Evolutionary conservation across 2,888 invertebrate species (phyloP), one percentile per base, ranked within the genome.

Genomic region (Hartigia nigra): DNA sequence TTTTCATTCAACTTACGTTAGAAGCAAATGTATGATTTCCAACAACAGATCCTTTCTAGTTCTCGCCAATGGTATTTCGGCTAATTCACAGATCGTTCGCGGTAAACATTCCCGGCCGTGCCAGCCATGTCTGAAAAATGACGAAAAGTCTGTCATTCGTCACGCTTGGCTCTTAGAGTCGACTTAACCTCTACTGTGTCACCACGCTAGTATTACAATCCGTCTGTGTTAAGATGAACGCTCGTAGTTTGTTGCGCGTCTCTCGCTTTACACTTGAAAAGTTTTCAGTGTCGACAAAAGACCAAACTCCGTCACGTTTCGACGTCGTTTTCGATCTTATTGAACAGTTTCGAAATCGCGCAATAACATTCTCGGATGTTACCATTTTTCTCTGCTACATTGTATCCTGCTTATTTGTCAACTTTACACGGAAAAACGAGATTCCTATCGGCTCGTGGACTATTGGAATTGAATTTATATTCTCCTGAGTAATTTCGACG

Each of bases 41-140:
- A 94, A 94, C 36, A 96, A 94, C 78, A 95, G 87, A 70, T 96
- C 91, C 77, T 93, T 93, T 32, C 94, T 93, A 86, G 93, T 93
- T 80, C 92, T 91, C 78, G 94, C 93, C 81, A 94, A 91, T 78
- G 93, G 93, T 31, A 91, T 90, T 75, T 92, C 92, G 76, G 94
- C 93, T 79, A 94, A 93, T 89, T 95, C 95, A 86, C 95, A 96
- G 87, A 96, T 95, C 75, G 94, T 93, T 83, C 95, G 92, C 82
- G 95, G 92, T 80, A 96, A 92, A 88, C 95, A 96, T 39, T 92
- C 91, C 75, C 92, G 92, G 11, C 95, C 95, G 79, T 93, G 85
- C 88, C 94, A 94, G 35, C 94, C 93, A 82, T 93, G 91, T 80
- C 95, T 95, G 90, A 76, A 91, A 90, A 86, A 78, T 55, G 14